Evolutionary conservation across 2,888 invertebrate species (phyloP).

Genomic region (Exephanes ischioxanthus): DNA sequence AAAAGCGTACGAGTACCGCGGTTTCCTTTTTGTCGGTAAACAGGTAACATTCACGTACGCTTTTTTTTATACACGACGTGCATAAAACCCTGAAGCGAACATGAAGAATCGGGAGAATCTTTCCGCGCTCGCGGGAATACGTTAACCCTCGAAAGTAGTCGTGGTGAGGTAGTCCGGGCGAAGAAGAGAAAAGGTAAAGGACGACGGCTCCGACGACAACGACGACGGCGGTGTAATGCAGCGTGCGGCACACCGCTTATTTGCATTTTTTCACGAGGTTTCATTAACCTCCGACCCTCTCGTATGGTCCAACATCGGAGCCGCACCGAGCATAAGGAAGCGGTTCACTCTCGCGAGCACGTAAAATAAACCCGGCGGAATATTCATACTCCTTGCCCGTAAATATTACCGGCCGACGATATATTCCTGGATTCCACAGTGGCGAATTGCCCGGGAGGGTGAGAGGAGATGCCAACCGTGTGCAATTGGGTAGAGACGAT

Average conservation of each 20-base stretch:
- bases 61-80: slow-evolving; percentile 24
- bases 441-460: slow-evolving; percentile 56
- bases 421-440: slow-evolving; percentile 76
- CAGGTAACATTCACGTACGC: slow-evolving; percentile 22
- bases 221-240: slow-evolving; percentile 44
- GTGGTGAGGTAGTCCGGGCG: slow-evolving; percentile 22
- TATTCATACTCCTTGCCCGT: slow-evolving; percentile 79
- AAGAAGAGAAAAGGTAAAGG: slow-evolving; percentile 7
- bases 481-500: slow-evolving; percentile 57
- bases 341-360: slow-evolving; percentile 72
- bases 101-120: slow-evolving; percentile 60
- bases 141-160: slow-evolving; percentile 69
- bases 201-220: slow-evolving; percentile 30
- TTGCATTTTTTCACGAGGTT: slow-evolving; percentile 82
- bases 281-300: slow-evolving; percentile 83
- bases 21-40: slow-evolving; percentile 38
- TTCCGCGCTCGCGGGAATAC: slow-evolving; percentile 69
- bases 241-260: slow-evolving; percentile 71
- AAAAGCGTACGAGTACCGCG: slow-evolving; percentile 26
- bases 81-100: slow-evolving; percentile 57
- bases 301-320: slow-evolving; percentile 64
- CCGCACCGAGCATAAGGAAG: slow-evolving; percentile 76
- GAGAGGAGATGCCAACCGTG: not conserved
- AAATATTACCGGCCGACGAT: slow-evolving; percentile 77
- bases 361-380: slow-evolving; percentile 80